A percentile compares a stretch with the other conserved stretches of the same genome.
Conservation (phyloP, 2,888 invertebrate species). For the Apeira syringaria region DNA sequence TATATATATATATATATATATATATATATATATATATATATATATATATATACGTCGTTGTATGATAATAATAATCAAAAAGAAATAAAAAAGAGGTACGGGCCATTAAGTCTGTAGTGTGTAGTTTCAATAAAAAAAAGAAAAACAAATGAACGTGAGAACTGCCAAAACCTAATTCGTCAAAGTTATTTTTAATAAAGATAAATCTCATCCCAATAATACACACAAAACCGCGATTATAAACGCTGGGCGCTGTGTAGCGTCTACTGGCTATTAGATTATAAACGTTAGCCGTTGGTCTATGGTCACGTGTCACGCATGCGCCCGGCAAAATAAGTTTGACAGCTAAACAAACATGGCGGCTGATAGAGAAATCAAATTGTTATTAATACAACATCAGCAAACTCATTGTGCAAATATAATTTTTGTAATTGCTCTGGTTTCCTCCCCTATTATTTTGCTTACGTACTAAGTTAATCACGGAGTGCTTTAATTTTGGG, state of each 20-base stretch:
- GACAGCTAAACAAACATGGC: constrained; percentile 79
- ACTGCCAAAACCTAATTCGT: constrained; percentile 29
- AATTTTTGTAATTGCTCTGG: constrained; percentile 72
- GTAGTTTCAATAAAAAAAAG: too few relatives aligned
- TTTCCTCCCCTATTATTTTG: constrained; percentile 56
- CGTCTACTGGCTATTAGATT: constrained; percentile 61
- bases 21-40: too few relatives aligned
- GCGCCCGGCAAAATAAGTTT: constrained; percentile 54
- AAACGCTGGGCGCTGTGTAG: constrained; percentile 46
- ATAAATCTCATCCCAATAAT: constrained; percentile 45
- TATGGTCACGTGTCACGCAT: constrained; percentile 63
- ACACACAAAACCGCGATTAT: constrained; percentile 38
- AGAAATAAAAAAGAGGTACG: too few relatives aligned
- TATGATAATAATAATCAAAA: too few relatives aligned
- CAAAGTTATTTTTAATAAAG: constrained; percentile 50
- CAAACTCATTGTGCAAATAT: constrained; percentile 74
- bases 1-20: too few relatives aligned
- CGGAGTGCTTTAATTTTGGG: constrained; percentile 45
- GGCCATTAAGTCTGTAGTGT: too few relatives aligned
- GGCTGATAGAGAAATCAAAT: constrained; percentile 70
- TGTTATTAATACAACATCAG: constrained; percentile 72
- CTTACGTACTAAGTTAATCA: constrained; percentile 44
- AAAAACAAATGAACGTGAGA: constrained; percentile 35
- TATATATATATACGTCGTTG: too few relatives aligned
- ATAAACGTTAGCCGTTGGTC: constrained; percentile 48